phyloP scores from a whole-genome alignment of 92 coral and sea anemone species.

The Heliopora coerulea region DNA sequence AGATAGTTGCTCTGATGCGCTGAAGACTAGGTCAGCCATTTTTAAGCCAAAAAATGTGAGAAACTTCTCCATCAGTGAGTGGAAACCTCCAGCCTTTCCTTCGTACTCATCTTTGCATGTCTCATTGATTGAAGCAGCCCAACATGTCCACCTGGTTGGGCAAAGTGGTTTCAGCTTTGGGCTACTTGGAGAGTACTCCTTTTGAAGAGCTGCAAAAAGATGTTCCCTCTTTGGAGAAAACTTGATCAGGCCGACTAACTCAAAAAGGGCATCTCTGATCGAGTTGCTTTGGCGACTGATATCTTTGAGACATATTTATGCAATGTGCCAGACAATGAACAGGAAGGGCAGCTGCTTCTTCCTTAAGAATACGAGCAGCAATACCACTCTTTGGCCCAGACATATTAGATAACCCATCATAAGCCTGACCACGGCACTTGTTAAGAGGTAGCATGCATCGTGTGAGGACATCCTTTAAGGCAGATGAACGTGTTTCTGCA shows the following conservation, averaged over 20 bases:
- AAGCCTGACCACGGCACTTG: slow-evolving; percentile 40
- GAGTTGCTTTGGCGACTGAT: slow-evolving; percentile 23
- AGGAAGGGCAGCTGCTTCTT: slow-evolving; percentile 45
- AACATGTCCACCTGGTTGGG: slow-evolving; percentile 44
- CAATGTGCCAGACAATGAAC: slow-evolving; percentile 48
- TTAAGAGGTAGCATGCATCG: slow-evolving; percentile 18
- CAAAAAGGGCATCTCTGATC: slow-evolving; percentile 51
- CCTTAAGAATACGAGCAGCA: slow-evolving; percentile 44
- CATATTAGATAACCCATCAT: slow-evolving; percentile 49
- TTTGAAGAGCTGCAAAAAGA: slow-evolving; percentile 22
- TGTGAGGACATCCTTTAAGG: background rate
- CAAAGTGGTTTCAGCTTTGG: slow-evolving; percentile 34
- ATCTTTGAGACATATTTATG: slow-evolving; percentile 42
- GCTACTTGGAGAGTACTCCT: slow-evolving; percentile 19
- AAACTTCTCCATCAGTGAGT: slow-evolving; percentile 38
- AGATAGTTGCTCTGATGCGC: slow-evolving; percentile 27
- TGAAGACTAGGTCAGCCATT: slow-evolving; percentile 35
- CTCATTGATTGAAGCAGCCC: slow-evolving; percentile 47
- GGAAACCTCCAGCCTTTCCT: slow-evolving; percentile 19
- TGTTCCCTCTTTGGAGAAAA: slow-evolving; percentile 47
- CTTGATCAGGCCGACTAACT: slow-evolving; percentile 40
- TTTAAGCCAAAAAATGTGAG: slow-evolving; percentile 38
- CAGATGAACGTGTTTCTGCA: background rate
- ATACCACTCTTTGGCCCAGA: slow-evolving; percentile 34
- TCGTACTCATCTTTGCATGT: slow-evolving; percentile 22